Evolutionary conservation across 2,888 invertebrate genomes (phyloP), one percentile per base, ranked within the genome.

Genomic region (Petrophora chlorosata): DNA sequence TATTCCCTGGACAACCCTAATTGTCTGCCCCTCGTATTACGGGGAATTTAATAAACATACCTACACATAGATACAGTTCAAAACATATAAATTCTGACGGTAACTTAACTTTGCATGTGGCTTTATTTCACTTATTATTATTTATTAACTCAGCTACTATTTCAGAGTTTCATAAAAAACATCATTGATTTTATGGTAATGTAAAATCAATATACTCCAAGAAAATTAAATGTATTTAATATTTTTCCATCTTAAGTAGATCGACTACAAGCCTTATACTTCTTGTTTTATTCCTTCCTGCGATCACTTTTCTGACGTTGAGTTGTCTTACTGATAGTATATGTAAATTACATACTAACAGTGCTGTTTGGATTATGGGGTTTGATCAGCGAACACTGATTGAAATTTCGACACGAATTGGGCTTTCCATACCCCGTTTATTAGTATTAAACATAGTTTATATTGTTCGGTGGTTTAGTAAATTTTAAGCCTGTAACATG

Each of bases 1-100:
- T 73, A 76, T 76, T 80, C 82, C 82, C 79, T 73, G 70, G 73
- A 71, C 79, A 78, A 71, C 72, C 73, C 70, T 75, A 74, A 76
- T 73, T 66, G 69, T 69, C 66, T 58, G 63, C 59, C 59, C 58
- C 60, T 67, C 68, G 53, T 65, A 71, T 71, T 72, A 70, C 64
- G 57, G 63, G 66, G 66, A 69, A 76, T 76, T 78, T 73, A 75
- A 75, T 79, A 74, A 76, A 76, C 76, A 73, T 63, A 57, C 67
- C 57, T 9, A 46, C 48, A 17, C 23, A 35, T 17, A 41, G 38
- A 39, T 19, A 41, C 28, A 36, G 5, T 10, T 4, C 25, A 33
- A 29, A 16, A 15, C 25, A 23, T 15, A 43, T 10, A 15, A 43
- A 9, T 12, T 15, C 4, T n/a, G 2, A 9, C 32, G 43, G 48